These are phyloP conservation scores for Phalloptychus januarius DNA, from an alignment of 2,797 vertebrate genomes.

Conservation along the genomic window DNA sequence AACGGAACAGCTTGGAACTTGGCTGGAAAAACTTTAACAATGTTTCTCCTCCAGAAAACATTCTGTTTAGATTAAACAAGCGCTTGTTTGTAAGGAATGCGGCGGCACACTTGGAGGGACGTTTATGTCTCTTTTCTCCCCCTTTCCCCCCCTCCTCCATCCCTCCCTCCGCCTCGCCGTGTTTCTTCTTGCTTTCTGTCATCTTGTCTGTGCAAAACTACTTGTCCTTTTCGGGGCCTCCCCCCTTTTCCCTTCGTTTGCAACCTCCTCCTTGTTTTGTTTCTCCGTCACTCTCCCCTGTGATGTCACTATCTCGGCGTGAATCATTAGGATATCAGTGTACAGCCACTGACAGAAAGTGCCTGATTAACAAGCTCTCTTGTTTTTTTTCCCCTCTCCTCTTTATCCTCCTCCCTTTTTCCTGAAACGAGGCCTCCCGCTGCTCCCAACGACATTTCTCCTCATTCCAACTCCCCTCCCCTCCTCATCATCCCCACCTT, in stretches of 20 bases:
- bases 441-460: constrained; percentile 78
- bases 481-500: constrained; percentile 63
- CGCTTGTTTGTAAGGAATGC: constrained; percentile 63
- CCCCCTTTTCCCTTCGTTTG: constrained; percentile 38
- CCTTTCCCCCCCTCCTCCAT: neutral
- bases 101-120: constrained; percentile 59
- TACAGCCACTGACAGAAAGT: constrained; percentile 81
- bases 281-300: constrained; percentile 61
- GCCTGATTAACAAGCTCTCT: constrained; percentile 81
- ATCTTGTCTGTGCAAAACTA: constrained; percentile 56
- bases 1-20: constrained; percentile 57
- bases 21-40: constrained; percentile 59
- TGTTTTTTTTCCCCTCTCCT: constrained; percentile 76
- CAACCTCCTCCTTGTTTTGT: constrained; percentile 34
- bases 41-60: constrained; percentile 56
- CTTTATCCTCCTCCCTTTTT: constrained; percentile 68
- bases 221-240: constrained; percentile 58
- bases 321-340: constrained; percentile 83
- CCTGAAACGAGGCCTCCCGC: constrained; percentile 80
- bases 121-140: constrained; percentile 30
- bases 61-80: constrained; percentile 72
- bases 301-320: constrained; percentile 77
- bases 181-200: constrained; percentile 56
- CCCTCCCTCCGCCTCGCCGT: neutral
- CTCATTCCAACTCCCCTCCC: constrained; percentile 51